Conservation (phyloP, 2,113 vertebrate genomes). For the Opisthocomus hoazin region DNA sequence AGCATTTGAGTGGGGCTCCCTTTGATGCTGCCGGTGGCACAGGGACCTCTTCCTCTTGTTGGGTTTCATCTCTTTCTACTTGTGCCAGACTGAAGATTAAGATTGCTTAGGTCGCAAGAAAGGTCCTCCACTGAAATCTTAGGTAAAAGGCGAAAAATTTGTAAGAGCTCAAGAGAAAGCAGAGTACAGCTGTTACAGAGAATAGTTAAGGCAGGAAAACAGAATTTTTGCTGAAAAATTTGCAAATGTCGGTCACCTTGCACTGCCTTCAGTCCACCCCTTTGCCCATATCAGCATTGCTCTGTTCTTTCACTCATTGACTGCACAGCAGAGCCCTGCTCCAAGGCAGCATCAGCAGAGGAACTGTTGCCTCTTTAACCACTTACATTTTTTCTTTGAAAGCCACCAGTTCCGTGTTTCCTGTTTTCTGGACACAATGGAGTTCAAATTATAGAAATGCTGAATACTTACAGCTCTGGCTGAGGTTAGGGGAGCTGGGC, state of each 20-base stretch:
- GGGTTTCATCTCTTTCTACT: not conserved
- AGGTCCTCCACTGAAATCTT: not conserved
- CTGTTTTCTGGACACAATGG: not conserved
- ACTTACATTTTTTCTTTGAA: not conserved
- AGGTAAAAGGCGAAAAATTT: not conserved
- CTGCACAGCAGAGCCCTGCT: not conserved
- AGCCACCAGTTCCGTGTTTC: not conserved
- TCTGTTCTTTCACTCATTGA: not conserved
- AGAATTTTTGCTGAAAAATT: not conserved
- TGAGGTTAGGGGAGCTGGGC: not conserved
- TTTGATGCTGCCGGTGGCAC: not conserved
- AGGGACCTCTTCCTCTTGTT: not conserved
- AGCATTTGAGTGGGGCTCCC: not conserved
- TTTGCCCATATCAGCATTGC: not conserved
- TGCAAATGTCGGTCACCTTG: not conserved
- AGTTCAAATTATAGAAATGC: not conserved
- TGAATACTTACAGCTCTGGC: not conserved
- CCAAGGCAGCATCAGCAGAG: not conserved
- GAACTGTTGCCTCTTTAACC: not conserved
- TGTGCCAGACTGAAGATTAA: not conserved
- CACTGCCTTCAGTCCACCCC: not conserved
- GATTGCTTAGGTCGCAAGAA: not conserved
- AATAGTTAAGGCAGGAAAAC: not conserved
- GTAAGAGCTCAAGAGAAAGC: not conserved
- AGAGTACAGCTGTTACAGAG: not conserved